These are phyloP conservation scores for Eupithecia exiguata DNA, from an alignment of 2,888 invertebrate species.

Conservation along the genomic window DNA sequence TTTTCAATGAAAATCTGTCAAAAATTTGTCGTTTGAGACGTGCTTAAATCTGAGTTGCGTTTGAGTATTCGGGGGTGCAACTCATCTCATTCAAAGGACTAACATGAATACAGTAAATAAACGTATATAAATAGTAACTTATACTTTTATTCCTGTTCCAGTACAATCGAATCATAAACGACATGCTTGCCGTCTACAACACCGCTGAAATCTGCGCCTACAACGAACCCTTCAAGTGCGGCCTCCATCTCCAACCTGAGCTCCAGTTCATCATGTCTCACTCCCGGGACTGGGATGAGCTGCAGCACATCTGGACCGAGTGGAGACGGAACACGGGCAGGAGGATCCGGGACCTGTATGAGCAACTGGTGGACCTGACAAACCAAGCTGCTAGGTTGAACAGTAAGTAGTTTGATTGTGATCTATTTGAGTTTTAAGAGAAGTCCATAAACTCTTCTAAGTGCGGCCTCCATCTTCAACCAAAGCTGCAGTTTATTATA, in stretches of 20 bases:
- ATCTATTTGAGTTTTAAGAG: too few species aligned
- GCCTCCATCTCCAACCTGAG: slow-evolving; percentile 91
- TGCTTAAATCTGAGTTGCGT: too few species aligned
- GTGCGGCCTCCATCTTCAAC: slow-evolving; percentile 91
- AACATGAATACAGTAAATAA: too few species aligned
- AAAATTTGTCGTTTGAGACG: too few species aligned
- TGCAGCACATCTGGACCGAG: slow-evolving; percentile 94
- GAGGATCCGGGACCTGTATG: slow-evolving; percentile 90
- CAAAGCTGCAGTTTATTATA: slow-evolving; percentile 90
- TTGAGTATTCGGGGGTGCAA: too few species aligned
- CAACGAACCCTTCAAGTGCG: slow-evolving; percentile 92
- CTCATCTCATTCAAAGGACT: too few species aligned
- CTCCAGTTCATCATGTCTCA: slow-evolving; percentile 89
- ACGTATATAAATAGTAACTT: too few species aligned
- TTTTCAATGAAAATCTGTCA: too few species aligned
- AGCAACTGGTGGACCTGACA: slow-evolving; percentile 90
- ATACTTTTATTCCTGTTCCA: slow-evolving; percentile 61
- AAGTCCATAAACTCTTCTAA: slow-evolving; percentile 86
- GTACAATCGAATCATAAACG: slow-evolving; percentile 94
- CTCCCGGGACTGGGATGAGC: slow-evolving; percentile 92
- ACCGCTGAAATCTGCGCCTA: slow-evolving; percentile 92
- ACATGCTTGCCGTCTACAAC: slow-evolving; percentile 94
- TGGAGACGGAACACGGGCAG: slow-evolving; percentile 94
- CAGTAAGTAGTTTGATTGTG: slow-evolving; percentile 83
- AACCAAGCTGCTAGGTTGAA: slow-evolving; percentile 92